These are phyloP conservation scores for Microplitis mediator DNA, from an alignment of 1,140 invertebrate genomes.

Conservation along the genomic window DNA sequence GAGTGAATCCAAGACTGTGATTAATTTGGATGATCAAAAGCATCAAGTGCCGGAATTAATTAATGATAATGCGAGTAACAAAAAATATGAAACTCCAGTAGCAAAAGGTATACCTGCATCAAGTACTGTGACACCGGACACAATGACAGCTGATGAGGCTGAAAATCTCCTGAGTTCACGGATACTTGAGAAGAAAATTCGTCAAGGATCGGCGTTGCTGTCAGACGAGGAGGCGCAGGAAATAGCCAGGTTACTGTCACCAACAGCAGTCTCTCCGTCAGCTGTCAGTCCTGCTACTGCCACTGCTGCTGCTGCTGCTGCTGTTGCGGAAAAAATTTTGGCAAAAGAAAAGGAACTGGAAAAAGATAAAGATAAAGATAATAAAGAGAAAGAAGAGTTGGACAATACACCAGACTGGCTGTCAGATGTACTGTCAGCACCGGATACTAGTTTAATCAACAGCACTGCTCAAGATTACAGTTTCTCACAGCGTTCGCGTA, in stretches of 20 bases:
- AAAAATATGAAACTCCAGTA: constrained; percentile 37
- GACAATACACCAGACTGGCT: constrained; percentile 65
- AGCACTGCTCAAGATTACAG: constrained; percentile 61
- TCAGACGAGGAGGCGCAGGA: constrained; percentile 87
- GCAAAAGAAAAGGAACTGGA: constrained; percentile 50
- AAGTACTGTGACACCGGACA: constrained; percentile 62
- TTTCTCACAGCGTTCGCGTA: constrained; percentile 57
- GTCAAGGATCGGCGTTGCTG: constrained; percentile 74
- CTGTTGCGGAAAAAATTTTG: constrained; percentile 42
- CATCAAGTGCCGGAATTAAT: constrained; percentile 24
- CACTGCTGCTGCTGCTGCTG: constrained; percentile 37
- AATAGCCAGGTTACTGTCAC: constrained; percentile 77
- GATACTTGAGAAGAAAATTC: constrained; percentile 81
- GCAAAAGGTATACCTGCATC: constrained; percentile 35
- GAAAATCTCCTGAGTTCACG: constrained; percentile 80
- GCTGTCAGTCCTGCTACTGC: constrained; percentile 31
- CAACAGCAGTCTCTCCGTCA: constrained; percentile 46
- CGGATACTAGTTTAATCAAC: constrained; percentile 60
- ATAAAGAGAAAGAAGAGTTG: constrained; percentile 59
- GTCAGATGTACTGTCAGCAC: constrained; percentile 64
- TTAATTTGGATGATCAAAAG: constrained; percentile 37
- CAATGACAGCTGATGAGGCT: constrained; percentile 85
- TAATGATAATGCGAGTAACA: constrained; percentile 33
- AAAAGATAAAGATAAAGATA: constrained; percentile 52
- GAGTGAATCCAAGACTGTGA: constrained; percentile 47